Percentiles rank a stretch among this genome's conserved stretches.
Conservation (phyloP, 2,888 invertebrate species). For the Drosophila putrida region DNA sequence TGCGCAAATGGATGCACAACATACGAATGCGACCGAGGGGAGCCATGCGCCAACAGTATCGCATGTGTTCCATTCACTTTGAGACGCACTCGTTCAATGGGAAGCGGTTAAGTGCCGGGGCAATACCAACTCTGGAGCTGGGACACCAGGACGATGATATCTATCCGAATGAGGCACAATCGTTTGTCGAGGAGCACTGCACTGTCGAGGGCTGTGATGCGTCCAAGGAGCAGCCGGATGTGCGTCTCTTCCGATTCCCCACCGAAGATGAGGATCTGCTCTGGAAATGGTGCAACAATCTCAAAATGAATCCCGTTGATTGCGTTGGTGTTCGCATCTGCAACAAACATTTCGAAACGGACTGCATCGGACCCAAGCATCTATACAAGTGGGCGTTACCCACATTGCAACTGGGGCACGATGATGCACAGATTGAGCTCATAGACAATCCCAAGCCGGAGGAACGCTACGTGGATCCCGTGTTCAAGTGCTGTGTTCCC, state of each 20-base stretch:
- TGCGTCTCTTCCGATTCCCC: slow-evolving; percentile 79
- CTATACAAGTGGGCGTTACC: slow-evolving; percentile 81
- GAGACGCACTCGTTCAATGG: slow-evolving; percentile 83
- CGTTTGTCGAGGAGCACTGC: slow-evolving; percentile 78
- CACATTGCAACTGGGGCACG: slow-evolving; percentile 74
- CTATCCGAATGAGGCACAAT: slow-evolving; percentile 79
- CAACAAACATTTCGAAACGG: slow-evolving; percentile 78
- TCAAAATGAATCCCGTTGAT: slow-evolving; percentile 81
- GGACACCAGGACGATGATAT: slow-evolving; percentile 76
- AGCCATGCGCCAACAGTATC: slow-evolving; percentile 70
- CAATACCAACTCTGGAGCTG: slow-evolving; percentile 79
- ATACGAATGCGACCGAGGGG: slow-evolving; percentile 73
- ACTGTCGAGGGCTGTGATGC: slow-evolving; percentile 72
- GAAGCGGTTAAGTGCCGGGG: slow-evolving; percentile 76
- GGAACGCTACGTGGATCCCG: slow-evolving; percentile 72
- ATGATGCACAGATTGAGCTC: slow-evolving; percentile 74
- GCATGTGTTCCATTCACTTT: slow-evolving; percentile 80
- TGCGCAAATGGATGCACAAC: slow-evolving; percentile 82
- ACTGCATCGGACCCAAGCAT: slow-evolving; percentile 79
- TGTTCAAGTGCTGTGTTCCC: slow-evolving; percentile 80
- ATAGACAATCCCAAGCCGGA: slow-evolving; percentile 77
- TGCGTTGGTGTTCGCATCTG: slow-evolving; percentile 82
- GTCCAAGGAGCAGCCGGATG: slow-evolving; percentile 73
- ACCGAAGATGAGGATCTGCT: slow-evolving; percentile 81
- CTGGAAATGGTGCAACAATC: slow-evolving; percentile 83